phyloP scores from a whole-genome alignment of 2,113 vertebrate genomes.

The Crotalus tigris region DNA sequence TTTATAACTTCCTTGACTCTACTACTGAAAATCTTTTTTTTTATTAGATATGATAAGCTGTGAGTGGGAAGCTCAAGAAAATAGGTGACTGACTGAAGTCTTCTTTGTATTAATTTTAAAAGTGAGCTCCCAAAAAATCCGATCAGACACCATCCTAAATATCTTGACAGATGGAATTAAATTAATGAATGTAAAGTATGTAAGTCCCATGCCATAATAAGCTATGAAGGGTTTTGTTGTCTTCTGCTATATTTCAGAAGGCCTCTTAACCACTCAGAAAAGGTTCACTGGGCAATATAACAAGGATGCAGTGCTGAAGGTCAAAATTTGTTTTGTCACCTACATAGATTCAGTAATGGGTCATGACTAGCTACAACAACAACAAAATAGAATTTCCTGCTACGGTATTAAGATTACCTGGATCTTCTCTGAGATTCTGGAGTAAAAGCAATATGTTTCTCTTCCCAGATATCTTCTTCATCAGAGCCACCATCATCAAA shows the following conservation, averaged over 20 bases:
- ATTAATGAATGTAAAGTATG: neutral
- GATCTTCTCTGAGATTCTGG: conserved; percentile 90
- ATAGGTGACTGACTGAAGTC: neutral
- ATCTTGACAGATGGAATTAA: neutral
- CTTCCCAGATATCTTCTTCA: conserved; percentile 99
- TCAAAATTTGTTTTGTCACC: neutral
- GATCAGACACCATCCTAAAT: neutral
- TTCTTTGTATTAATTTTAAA: neutral
- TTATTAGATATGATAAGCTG: neutral
- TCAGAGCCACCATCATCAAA: conserved; percentile 97
- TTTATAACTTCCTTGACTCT: neutral
- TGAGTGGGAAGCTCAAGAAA: neutral
- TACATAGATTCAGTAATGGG: neutral
- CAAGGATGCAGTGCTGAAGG: neutral
- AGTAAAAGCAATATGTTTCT: conserved; percentile 90
- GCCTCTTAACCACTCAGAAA: neutral
- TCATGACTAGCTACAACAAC: neutral
- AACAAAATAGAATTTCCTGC: neutral
- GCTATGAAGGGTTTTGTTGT: neutral
- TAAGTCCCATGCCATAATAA: neutral
- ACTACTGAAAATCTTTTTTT: neutral
- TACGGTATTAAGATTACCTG: conserved; percentile 69
- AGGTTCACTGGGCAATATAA: neutral
- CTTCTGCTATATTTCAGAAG: neutral
- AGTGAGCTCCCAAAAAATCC: neutral